Conservation (phyloP, 2,888 invertebrate species). For the Ramazzottius varieornatus region DNA sequence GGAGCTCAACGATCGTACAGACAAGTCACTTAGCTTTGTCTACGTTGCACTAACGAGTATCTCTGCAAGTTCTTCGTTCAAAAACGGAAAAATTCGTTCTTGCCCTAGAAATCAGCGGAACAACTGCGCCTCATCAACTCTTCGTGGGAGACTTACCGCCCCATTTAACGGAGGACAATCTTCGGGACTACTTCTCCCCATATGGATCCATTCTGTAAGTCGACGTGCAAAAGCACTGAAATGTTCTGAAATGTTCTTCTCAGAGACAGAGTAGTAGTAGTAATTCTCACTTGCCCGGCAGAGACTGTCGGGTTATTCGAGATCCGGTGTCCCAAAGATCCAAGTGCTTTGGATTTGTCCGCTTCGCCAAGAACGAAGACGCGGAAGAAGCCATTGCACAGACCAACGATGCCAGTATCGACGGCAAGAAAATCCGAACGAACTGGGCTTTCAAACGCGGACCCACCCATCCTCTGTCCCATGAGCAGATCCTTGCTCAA, state of each 20-base stretch:
- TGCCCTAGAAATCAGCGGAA: too few relatives aligned
- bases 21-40: too few relatives aligned
- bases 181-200: neutral
- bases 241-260: neutral
- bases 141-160: neutral
- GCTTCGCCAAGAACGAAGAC: neutral
- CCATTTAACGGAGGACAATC: neutral
- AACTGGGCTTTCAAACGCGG: neutral
- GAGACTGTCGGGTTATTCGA: neutral
- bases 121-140: neutral
- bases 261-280: neutral
- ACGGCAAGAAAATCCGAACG: neutral
- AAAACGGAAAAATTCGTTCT: too few relatives aligned
- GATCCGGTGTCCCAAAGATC: neutral
- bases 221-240: too few relatives aligned
- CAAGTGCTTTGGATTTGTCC: neutral
- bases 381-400: constrained; percentile 1
- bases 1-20: too few relatives aligned
- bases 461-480: neutral
- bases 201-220: neutral
- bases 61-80: too few relatives aligned
- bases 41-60: too few relatives aligned
- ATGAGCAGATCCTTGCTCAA: neutral
- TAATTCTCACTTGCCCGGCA: neutral
- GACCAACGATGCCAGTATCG: neutral